Conservation (phyloP, 2,888 invertebrate species). For the Heliconius cydno region DNA sequence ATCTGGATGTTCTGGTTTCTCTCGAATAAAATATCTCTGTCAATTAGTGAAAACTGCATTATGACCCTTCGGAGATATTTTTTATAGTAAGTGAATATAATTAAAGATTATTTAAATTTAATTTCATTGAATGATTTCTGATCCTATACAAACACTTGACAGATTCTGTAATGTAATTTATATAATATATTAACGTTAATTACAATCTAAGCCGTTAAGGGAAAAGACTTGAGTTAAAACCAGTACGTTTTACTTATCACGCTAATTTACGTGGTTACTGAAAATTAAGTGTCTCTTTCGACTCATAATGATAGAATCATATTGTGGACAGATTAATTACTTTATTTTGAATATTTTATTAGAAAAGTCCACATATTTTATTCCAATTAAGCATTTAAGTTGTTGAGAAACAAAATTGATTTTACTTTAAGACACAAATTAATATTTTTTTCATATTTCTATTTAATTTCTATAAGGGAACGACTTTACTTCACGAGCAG, state of each 20-base stretch:
- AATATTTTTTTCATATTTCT: neutral
- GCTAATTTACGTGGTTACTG: neutral
- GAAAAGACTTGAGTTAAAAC: neutral
- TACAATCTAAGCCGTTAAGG: neutral
- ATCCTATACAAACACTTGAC: neutral
- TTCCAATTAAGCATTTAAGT: neutral
- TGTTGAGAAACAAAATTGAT: neutral
- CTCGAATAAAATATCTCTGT: neutral
- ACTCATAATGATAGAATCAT: neutral
- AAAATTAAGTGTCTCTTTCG: neutral
- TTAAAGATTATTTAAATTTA: too few relatives aligned
- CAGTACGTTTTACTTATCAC: neutral
- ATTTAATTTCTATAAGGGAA: neutral
- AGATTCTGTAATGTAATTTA: neutral
- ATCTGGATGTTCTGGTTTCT: neutral
- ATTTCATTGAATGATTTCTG: too few relatives aligned
- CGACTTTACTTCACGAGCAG: slow-evolving; percentile 33
- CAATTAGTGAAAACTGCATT: neutral
- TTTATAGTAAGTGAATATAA: too few relatives aligned
- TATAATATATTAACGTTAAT: neutral
- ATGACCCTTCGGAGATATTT: too few relatives aligned
- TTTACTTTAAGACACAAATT: neutral
- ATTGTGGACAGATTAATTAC: neutral
- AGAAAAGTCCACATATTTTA: too few relatives aligned
- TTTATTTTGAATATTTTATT: neutral